Conservation (phyloP, 1,140 invertebrate species). For the Philopotamus ludificatus region DNA sequence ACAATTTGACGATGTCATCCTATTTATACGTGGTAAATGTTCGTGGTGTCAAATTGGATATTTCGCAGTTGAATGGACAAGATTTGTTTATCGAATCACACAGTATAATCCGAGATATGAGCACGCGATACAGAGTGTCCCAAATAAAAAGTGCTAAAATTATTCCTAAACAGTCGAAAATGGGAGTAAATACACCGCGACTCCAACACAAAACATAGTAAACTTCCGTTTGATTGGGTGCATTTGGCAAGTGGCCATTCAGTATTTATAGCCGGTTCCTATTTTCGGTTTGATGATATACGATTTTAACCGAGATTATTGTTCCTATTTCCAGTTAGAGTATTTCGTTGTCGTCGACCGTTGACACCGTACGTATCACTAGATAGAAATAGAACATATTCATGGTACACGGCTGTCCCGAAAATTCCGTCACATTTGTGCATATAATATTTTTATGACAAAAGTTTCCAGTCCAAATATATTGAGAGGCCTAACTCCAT, state of each 20-base stretch:
- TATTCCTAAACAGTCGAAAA: background rate
- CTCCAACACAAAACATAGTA: background rate
- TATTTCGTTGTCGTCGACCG: no score
- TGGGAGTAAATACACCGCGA: background rate
- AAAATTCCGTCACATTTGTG: no score
- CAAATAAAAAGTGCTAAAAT: background rate
- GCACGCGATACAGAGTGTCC: background rate
- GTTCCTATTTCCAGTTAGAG: background rate
- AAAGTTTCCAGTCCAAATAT: no score
- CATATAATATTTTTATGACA: no score
- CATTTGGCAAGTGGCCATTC: background rate
- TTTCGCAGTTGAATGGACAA: conserved; percentile 4
- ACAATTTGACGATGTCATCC: no score
- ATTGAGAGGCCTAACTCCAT: no score
- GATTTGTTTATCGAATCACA: conserved; percentile 22
- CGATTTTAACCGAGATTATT: conserved; percentile 2
- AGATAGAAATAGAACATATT: background rate
- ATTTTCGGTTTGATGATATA: background rate
- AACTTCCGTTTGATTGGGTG: background rate
- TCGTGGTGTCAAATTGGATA: background rate
- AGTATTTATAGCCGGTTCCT: background rate
- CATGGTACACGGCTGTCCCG: no score
- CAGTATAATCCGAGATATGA: no score
- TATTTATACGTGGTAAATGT: no score
- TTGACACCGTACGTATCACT: background rate